phyloP scores from a whole-genome alignment of 1,140 invertebrate genomes.

The Euura saliciscinereae region DNA sequence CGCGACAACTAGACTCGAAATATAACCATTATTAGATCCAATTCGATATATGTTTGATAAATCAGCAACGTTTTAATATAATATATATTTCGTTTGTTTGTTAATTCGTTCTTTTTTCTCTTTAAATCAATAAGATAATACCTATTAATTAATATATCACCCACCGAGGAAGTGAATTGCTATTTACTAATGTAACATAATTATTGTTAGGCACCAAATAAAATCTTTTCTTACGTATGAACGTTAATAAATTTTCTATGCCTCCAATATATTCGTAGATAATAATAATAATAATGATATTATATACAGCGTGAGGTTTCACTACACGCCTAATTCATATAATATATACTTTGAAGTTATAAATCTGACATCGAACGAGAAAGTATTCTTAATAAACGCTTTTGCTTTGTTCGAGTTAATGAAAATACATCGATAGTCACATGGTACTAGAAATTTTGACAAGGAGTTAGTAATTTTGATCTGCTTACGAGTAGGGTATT shows the following conservation, averaged over 20 bases:
- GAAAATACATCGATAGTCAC: background rate
- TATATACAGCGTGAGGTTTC: background rate
- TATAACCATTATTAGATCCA: background rate
- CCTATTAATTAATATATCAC: background rate
- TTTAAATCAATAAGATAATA: too few species aligned
- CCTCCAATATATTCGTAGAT: background rate
- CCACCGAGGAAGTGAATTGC: background rate
- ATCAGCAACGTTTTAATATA: background rate
- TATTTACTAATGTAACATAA: background rate
- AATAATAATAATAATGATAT: background rate
- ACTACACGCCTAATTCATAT: background rate
- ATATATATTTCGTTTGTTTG: too few species aligned
- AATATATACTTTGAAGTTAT: background rate
- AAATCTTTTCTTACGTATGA: background rate
- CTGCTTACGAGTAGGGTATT: background rate
- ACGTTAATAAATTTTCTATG: background rate
- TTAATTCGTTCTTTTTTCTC: too few species aligned
- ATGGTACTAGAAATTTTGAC: background rate
- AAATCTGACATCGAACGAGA: background rate
- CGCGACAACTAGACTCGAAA: background rate
- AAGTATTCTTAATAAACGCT: background rate
- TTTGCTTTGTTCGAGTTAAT: background rate
- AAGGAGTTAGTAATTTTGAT: background rate
- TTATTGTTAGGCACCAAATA: background rate
- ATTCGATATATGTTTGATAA: background rate